These are phyloP conservation scores for Bradypus variegatus DNA, from an alignment of 2,797 vertebrate genomes.

Conservation along the genomic window DNA sequence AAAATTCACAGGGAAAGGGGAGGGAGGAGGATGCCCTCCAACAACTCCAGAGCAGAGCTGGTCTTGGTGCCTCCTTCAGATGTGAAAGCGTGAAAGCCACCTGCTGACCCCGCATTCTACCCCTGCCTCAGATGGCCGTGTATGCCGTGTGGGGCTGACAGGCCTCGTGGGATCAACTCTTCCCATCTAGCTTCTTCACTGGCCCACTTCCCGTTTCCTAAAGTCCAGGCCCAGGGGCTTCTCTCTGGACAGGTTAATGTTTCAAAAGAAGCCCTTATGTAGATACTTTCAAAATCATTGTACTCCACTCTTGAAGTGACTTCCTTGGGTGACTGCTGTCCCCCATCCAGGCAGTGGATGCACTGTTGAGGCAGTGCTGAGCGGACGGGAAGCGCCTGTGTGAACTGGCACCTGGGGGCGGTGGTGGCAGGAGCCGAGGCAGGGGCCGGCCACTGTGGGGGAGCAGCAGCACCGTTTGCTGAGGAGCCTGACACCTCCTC, in stretches of 20 bases:
- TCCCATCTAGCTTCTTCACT: not conserved
- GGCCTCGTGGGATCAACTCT: not conserved
- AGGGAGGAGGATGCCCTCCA: not conserved
- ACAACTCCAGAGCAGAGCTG: too few species aligned
- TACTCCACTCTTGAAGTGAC: not conserved
- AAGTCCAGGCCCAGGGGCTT: not conserved
- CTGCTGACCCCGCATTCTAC: fast-evolving
- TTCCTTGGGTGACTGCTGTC: not conserved
- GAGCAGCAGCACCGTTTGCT: not conserved
- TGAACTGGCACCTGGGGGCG: not conserved
- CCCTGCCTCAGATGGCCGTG: not conserved
- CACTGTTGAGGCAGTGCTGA: not conserved
- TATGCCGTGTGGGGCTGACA: fast-evolving
- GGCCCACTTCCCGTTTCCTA: not conserved
- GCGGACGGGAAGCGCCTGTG: not conserved
- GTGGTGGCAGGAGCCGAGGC: not conserved
- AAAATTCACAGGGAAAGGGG: fast-evolving
- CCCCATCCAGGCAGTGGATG: fast-evolving
- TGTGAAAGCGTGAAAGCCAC: not conserved
- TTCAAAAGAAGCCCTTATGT: not conserved
- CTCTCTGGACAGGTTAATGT: not conserved
- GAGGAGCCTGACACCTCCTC: too few species aligned
- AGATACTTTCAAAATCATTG: not conserved
- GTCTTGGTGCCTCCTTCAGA: not conserved
- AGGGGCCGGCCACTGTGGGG: fast-evolving